Percentiles rank a stretch among this genome's conserved stretches.
These are phyloP conservation scores for Labeo catla DNA, from an alignment of 2,113 vertebrate genomes.

Conservation along the genomic window DNA sequence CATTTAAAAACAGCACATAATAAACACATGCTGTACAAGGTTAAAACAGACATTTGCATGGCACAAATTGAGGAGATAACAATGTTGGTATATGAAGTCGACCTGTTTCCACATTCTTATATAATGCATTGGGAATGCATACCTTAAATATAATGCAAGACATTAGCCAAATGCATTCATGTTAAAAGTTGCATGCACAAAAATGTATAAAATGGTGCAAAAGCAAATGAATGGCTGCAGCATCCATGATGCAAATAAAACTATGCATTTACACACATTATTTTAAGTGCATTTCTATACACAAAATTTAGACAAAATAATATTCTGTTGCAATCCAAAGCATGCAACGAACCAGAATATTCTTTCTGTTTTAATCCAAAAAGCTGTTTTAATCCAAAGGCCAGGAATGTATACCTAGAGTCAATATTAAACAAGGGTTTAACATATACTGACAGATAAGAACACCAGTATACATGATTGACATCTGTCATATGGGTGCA, in stretches of 20 bases:
- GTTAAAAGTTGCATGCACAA: background rate
- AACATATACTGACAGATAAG: constrained; percentile 2
- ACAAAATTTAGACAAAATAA: background rate
- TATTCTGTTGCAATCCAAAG: background rate
- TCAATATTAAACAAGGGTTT: constrained; percentile 58
- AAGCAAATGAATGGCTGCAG: background rate
- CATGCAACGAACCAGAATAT: background rate
- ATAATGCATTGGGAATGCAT: background rate
- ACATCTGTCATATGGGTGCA: constrained; percentile 14
- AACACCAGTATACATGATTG: background rate
- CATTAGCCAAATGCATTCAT: background rate
- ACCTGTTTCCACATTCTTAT: background rate
- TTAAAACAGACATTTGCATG: background rate
- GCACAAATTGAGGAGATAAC: background rate
- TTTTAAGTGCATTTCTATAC: background rate
- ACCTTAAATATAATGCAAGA: background rate
- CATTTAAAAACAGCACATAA: background rate
- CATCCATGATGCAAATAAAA: background rate
- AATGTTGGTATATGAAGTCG: background rate
- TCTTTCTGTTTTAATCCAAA: too few relatives aligned
- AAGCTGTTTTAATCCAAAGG: background rate
- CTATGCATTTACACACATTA: background rate
- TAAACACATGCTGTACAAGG: background rate
- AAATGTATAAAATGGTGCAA: background rate
- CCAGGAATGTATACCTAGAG: constrained; percentile 29